These are phyloP conservation scores for Microcebus lehilahytsara DNA, from an alignment of 2,113 vertebrate genomes.

Conservation along the genomic window DNA sequence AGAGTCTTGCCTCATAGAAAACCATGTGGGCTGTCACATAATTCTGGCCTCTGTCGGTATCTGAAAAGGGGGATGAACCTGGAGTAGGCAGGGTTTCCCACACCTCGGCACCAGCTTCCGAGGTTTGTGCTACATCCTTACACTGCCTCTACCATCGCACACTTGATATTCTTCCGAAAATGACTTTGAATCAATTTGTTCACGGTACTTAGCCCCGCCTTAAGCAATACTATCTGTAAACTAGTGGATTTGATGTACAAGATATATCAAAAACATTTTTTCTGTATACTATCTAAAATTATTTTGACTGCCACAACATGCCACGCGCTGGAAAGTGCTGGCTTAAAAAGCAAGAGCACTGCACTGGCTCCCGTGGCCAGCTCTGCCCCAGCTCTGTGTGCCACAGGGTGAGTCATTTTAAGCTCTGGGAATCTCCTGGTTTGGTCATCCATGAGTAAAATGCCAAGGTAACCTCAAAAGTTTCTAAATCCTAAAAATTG, in stretches of 20 bases:
- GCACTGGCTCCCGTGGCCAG: neutral
- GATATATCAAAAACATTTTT: neutral
- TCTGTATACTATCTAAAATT: neutral
- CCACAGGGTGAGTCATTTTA: neutral
- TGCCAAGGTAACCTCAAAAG: neutral
- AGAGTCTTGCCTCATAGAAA: neutral
- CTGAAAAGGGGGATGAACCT: neutral
- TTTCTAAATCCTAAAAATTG: neutral
- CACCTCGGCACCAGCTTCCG: fast-evolving
- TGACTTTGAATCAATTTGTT: neutral
- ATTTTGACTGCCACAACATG: neutral
- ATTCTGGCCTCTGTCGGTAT: neutral
- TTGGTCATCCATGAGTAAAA: neutral
- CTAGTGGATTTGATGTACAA: neutral
- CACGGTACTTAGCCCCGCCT: neutral
- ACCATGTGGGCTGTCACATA: neutral
- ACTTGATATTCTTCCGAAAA: neutral
- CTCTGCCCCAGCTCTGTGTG: neutral
- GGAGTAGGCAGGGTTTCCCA: neutral
- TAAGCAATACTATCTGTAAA: neutral
- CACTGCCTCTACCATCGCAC: neutral
- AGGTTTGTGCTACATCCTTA: neutral
- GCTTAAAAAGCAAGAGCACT: neutral
- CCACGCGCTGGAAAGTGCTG: neutral
- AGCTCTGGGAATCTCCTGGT: neutral